These are phyloP conservation scores for Xestobium rufovillosum DNA, from an alignment of 2,888 invertebrate genomes.

Conservation along the genomic window DNA sequence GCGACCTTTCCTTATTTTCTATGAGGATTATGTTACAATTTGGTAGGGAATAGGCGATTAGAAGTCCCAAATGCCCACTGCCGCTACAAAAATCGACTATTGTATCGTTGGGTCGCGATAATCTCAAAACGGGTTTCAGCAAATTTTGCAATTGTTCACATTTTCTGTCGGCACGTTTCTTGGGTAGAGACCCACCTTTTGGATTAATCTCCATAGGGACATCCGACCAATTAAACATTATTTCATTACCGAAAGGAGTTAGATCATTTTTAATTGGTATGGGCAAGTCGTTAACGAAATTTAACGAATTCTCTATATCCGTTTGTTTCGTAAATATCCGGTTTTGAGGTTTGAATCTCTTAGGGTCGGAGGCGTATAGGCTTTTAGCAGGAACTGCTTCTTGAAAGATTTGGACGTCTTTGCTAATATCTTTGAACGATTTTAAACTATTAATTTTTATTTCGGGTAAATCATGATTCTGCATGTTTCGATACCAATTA, in stretches of 20 bases:
- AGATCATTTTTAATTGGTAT: conserved; percentile 38
- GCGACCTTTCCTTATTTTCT: conserved; percentile 87
- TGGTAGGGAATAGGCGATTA: conserved; percentile 73
- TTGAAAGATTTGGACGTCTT: conserved; percentile 8
- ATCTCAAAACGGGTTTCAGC: conserved; percentile 62
- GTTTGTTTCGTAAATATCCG: conserved; percentile 68
- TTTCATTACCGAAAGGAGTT: conserved; percentile 41
- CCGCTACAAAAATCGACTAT: conserved; percentile 95
- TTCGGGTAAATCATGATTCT: conserved; percentile 16
- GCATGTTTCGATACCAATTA: conserved; percentile 54
- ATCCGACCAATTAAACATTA: conserved; percentile 57
- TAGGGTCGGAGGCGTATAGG: conserved; percentile 71
- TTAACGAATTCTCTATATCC: conserved; percentile 60
- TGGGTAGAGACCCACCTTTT: conserved; percentile 70
- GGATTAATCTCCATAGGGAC: conserved; percentile 72
- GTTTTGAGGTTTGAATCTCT: conserved; percentile 64
- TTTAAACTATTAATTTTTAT: conserved; percentile 17
- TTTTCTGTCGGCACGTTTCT: conserved; percentile 65
- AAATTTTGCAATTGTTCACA: conserved; percentile 82
- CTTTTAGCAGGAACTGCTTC: conserved; percentile 51
- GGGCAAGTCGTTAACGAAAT: conserved; percentile 44
- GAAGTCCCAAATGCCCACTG: conserved; percentile 85
- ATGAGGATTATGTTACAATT: conserved; percentile 70
- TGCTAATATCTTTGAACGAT: conserved; percentile 18
- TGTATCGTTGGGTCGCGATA: conserved; percentile 46